Conservation (phyloP, 2,888 invertebrate species). For the Dilophus febrilis region DNA sequence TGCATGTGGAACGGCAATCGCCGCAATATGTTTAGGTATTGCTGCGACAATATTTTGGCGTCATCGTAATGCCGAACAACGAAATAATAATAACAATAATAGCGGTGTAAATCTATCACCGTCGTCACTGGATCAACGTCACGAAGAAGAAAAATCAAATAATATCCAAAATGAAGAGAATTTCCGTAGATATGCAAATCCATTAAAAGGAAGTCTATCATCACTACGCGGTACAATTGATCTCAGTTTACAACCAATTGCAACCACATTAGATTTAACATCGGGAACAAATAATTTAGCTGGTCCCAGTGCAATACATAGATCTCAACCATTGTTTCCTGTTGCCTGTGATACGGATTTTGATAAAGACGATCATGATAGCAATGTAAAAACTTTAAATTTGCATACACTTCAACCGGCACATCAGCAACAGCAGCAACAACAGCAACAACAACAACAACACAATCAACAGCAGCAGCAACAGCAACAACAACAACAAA, state of each 20-base stretch:
- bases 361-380: constrained; percentile 26
- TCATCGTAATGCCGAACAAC: constrained; percentile 32
- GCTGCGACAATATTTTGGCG: constrained; percentile 38
- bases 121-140: constrained; percentile 41
- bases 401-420: too few relatives aligned
- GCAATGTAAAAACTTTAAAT: constrained; percentile 17
- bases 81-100: constrained; percentile 29
- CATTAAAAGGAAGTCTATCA: constrained; percentile 43
- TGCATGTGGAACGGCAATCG: constrained; percentile 29
- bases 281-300: constrained; percentile 17
- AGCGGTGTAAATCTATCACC: constrained; percentile 37
- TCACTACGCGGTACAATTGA: constrained; percentile 38
- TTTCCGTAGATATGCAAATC: constrained; percentile 64
- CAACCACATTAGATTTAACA: too few relatives aligned
- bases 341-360: constrained; percentile 26
- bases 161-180: constrained; percentile 85
- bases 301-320: constrained; percentile 25
- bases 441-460: too few relatives aligned
- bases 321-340: constrained; percentile 28
- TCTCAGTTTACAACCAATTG: constrained; percentile 23
- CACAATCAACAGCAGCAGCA: too few relatives aligned
- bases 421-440: too few relatives aligned
- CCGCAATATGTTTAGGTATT: constrained; percentile 29
- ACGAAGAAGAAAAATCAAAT: constrained; percentile 78
- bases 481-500: too few relatives aligned